These are phyloP conservation scores for Eubucco bourcierii DNA, from an alignment of 2,113 vertebrate genomes.

Conservation along the genomic window DNA sequence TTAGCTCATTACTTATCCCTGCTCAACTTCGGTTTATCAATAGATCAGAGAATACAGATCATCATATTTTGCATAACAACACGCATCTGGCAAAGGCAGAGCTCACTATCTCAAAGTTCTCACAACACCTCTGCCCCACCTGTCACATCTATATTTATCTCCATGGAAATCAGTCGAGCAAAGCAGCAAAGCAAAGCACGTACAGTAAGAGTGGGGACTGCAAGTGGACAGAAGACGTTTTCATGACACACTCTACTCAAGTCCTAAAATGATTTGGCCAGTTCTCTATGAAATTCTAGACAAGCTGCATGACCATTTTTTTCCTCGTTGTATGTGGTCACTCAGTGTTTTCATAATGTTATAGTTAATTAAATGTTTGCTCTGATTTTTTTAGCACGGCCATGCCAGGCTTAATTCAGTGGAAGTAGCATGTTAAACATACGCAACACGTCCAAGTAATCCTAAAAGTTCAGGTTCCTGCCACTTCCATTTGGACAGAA, in stretches of 20 bases:
- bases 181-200: rapidly evolving
- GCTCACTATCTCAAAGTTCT: not conserved
- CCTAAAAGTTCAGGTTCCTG: not conserved
- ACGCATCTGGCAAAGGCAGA: not conserved
- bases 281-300: not conserved
- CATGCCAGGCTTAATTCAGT: not conserved
- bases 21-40: not conserved
- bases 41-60: not conserved
- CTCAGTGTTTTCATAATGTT: not conserved
- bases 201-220: not conserved
- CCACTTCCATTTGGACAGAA: not conserved
- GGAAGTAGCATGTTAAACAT: not conserved
- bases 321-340: not conserved
- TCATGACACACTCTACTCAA: not conserved
- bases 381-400: not conserved
- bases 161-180: not conserved
- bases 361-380: not conserved
- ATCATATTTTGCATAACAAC: not conserved
- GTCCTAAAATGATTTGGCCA: not conserved
- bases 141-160: not conserved
- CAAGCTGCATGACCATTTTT: not conserved
- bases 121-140: not conserved
- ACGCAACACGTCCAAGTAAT: not conserved
- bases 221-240: not conserved
- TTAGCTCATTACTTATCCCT: not conserved